These are phyloP conservation scores for Spodoptera litura DNA, from an alignment of 1,140 invertebrate species.

Conservation along the genomic window DNA sequence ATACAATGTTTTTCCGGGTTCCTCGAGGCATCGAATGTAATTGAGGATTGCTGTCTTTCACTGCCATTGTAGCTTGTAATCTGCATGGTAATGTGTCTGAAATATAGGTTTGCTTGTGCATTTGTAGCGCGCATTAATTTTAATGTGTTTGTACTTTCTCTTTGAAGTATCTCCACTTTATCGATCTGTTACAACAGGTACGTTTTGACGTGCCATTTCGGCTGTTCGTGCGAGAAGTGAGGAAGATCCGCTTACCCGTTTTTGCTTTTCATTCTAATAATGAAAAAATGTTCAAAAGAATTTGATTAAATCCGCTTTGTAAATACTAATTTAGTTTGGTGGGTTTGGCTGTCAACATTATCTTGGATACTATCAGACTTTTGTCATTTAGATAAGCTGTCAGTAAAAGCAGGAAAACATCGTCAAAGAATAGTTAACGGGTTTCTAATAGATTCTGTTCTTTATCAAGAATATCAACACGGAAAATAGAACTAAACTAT, in stretches of 20 bases:
- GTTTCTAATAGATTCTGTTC: background rate
- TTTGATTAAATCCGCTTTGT: conserved; percentile 6
- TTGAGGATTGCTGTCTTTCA: background rate
- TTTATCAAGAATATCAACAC: background rate
- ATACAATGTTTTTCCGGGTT: conserved; percentile 50
- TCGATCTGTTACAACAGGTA: too few species aligned
- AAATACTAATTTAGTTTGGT: conserved; percentile 1
- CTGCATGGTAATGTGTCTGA: conserved; percentile 8
- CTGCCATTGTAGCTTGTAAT: background rate
- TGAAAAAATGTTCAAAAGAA: background rate
- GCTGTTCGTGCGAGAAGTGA: background rate
- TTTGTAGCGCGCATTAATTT: background rate
- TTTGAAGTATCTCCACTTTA: background rate
- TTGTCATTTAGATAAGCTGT: conserved; percentile 10
- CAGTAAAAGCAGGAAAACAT: conserved; percentile 9
- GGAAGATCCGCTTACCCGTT: conserved; percentile 11
- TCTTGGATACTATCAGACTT: background rate
- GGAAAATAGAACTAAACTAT: background rate
- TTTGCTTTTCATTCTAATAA: background rate
- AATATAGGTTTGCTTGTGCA: conserved; percentile 5
- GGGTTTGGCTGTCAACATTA: background rate
- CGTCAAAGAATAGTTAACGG: background rate
- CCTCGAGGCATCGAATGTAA: conserved; percentile 14
- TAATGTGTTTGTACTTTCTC: background rate
- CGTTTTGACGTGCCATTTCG: too few species aligned